These are phyloP conservation scores for Tamandua tetradactyla DNA, from an alignment of 2,797 vertebrate species.

Conservation along the genomic window DNA sequence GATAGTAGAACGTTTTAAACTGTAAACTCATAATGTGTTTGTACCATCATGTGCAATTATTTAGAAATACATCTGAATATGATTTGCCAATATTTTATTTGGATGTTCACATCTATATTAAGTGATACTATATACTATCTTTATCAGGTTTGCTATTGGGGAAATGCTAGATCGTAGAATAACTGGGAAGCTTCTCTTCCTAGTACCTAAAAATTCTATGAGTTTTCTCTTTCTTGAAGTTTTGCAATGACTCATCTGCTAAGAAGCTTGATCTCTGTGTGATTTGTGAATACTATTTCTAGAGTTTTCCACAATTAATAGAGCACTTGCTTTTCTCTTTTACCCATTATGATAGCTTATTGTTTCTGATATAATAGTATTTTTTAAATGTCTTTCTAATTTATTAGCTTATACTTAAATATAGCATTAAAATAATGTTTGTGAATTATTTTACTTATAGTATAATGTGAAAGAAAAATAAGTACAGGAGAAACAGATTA, in stretches of 20 bases:
- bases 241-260: background rate
- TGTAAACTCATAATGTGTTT: background rate
- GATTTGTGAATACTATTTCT: background rate
- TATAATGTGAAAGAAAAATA: background rate
- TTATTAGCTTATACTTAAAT: background rate
- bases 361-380: background rate
- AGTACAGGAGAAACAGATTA: background rate
- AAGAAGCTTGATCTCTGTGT: background rate
- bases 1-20: background rate
- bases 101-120: background rate
- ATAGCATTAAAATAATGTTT: background rate
- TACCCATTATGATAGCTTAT: background rate
- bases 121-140: background rate
- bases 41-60: background rate
- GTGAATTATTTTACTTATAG: background rate
- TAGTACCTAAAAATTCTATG: background rate
- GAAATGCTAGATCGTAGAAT: background rate
- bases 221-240: slow-evolving; percentile 16
- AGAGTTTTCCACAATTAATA: background rate
- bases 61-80: background rate
- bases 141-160: background rate
- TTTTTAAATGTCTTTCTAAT: background rate
- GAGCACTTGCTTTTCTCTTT: background rate
- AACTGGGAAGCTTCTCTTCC: background rate
- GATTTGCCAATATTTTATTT: background rate